Percentiles rank a stretch among this genome's conserved stretches.
Evolutionary conservation across 1,140 invertebrate genomes (phyloP).

Genomic region (Notospermus geniculatus): DNA sequence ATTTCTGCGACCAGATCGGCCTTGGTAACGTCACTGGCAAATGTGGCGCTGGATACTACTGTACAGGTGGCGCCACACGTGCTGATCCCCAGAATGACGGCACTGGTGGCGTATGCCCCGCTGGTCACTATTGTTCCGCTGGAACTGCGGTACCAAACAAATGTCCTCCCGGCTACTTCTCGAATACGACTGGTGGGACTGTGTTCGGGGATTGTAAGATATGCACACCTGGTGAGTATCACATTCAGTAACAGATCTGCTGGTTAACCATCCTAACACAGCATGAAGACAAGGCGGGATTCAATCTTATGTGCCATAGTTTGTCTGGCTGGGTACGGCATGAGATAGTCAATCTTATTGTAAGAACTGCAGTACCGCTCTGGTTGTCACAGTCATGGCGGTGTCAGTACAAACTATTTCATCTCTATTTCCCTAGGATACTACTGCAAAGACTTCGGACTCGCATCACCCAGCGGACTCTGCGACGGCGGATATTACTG

Average conservation of each 20-base stretch:
- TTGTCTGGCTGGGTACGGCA: no score
- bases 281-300: no score
- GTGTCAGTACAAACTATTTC: no score
- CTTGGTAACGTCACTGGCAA: conserved; percentile 36
- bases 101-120: conserved; percentile 40
- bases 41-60: conserved; percentile 47
- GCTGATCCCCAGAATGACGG: conserved; percentile 38
- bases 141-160: conserved; percentile 30
- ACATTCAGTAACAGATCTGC: background rate
- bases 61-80: conserved; percentile 33
- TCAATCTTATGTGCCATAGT: no score
- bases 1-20: conserved; percentile 32
- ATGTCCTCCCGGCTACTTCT: conserved; percentile 43
- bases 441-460: conserved; percentile 41
- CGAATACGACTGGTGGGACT: conserved; percentile 38
- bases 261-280: no score
- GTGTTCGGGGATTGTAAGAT: conserved; percentile 36
- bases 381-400: no score
- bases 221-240: conserved; percentile 40
- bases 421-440: conserved; percentile 28
- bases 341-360: no score
- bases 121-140: conserved; percentile 38
- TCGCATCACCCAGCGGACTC: conserved; percentile 31
- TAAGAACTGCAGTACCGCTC: no score
- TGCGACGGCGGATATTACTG: conserved; percentile 48